These are phyloP conservation scores for Polypterus bichir DNA, from an alignment of 2,113 vertebrate species.

Conservation along the genomic window DNA sequence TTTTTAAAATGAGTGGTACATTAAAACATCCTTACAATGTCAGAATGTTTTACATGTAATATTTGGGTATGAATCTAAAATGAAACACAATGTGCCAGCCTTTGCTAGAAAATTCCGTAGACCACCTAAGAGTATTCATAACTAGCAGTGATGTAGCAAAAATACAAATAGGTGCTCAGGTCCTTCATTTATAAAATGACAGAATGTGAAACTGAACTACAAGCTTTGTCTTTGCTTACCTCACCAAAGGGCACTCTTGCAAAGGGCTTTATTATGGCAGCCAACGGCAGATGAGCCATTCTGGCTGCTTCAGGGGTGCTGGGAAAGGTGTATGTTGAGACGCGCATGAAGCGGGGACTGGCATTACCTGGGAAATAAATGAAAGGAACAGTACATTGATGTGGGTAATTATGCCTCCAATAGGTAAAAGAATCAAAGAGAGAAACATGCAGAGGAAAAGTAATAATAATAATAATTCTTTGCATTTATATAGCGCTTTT, in stretches of 20 bases:
- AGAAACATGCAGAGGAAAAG: background rate
- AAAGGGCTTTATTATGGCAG: slow-evolving; percentile 47
- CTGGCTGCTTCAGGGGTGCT: slow-evolving; percentile 36
- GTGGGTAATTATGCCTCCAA: background rate
- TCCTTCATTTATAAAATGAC: background rate
- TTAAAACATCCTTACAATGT: no score
- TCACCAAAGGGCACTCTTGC: slow-evolving; percentile 24
- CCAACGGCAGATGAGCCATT: slow-evolving; percentile 48
- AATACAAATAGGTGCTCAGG: background rate
- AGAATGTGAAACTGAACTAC: background rate
- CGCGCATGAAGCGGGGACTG: slow-evolving; percentile 41
- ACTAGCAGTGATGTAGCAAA: no score
- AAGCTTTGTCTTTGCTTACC: slow-evolving; percentile 30
- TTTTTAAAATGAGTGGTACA: no score
- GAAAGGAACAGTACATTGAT: background rate
- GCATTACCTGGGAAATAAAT: slow-evolving; percentile 33
- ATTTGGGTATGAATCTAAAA: no score
- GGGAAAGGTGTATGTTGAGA: slow-evolving; percentile 46
- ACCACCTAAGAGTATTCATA: background rate
- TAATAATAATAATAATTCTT: no score
- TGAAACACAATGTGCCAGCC: no score
- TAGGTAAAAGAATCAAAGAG: background rate
- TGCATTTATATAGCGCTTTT: no score
- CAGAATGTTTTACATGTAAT: no score
- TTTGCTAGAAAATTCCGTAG: no score